Conservation (phyloP, 2,888 invertebrate genomes). For the Bugulina stolonifera region DNA sequence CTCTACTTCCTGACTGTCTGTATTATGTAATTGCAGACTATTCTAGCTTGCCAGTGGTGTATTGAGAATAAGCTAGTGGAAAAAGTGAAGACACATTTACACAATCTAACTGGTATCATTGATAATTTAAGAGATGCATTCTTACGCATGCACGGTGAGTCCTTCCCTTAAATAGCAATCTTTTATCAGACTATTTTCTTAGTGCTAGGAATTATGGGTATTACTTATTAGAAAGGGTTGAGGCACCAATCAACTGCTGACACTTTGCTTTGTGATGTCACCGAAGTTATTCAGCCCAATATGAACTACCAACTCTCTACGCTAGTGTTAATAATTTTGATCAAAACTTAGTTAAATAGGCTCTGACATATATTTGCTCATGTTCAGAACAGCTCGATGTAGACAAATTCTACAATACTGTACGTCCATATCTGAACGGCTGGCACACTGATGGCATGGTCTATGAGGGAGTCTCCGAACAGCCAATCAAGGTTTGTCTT, state of each 20-base stretch:
- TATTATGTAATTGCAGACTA: not conserved
- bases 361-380: too few relatives aligned
- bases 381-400: not conserved
- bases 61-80: not conserved
- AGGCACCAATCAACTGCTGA: too few relatives aligned
- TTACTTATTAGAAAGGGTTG: too few relatives aligned
- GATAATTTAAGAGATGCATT: not conserved
- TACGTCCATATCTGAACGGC: not conserved
- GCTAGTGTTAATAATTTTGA: too few relatives aligned
- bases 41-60: constrained; percentile 6
- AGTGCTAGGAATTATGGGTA: too few relatives aligned
- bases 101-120: not conserved
- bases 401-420: not conserved
- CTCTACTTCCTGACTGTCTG: too few relatives aligned
- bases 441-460: constrained; percentile 8
- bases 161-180: too few relatives aligned
- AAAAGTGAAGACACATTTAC: not conserved
- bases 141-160: not conserved
- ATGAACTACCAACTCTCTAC: too few relatives aligned
- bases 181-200: too few relatives aligned
- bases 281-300: too few relatives aligned
- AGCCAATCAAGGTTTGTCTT: constrained; percentile 13
- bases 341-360: too few relatives aligned
- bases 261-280: too few relatives aligned
- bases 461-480: constrained; percentile 7